These are phyloP conservation scores for Halcyon chelicuti DNA, from an alignment of 2,797 vertebrate species.

Conservation along the genomic window DNA sequence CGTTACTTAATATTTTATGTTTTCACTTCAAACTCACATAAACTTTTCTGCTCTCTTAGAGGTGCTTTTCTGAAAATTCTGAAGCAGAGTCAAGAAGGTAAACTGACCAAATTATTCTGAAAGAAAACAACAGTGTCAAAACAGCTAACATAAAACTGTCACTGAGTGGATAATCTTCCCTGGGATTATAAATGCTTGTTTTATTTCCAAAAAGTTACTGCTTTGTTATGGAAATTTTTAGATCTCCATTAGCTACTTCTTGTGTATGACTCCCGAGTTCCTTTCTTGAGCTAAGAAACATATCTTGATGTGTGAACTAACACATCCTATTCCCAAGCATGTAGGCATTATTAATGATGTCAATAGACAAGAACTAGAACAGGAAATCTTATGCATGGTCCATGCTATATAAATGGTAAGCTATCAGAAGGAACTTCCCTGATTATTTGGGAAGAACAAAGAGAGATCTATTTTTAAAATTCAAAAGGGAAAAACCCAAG, in stretches of 20 bases:
- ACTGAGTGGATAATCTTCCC: neutral
- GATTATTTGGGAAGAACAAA: conserved; percentile 48
- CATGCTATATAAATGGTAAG: conserved; percentile 26
- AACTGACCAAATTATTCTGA: neutral
- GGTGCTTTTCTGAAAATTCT: neutral
- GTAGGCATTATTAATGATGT: neutral
- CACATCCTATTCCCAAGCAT: conserved; percentile 2
- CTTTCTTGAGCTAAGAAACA: neutral
- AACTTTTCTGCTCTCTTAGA: conserved; percentile 1
- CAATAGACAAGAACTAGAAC: neutral
- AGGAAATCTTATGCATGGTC: conserved; percentile 30
- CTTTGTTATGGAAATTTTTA: neutral
- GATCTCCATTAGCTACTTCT: neutral
- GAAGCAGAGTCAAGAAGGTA: neutral
- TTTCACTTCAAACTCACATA: neutral
- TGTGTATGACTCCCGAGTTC: neutral
- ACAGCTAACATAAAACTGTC: neutral
- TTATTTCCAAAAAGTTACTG: neutral
- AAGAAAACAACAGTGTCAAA: neutral
- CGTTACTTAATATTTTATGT: neutral
- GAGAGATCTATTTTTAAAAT: conserved; percentile 48
- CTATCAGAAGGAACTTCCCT: conserved; percentile 27
- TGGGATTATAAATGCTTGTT: neutral
- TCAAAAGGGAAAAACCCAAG: conserved; percentile 40
- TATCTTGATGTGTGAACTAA: neutral